These are phyloP conservation scores for Coelinius sp. DNA, from an alignment of 2,888 invertebrate genomes.

Conservation along the genomic window DNA sequence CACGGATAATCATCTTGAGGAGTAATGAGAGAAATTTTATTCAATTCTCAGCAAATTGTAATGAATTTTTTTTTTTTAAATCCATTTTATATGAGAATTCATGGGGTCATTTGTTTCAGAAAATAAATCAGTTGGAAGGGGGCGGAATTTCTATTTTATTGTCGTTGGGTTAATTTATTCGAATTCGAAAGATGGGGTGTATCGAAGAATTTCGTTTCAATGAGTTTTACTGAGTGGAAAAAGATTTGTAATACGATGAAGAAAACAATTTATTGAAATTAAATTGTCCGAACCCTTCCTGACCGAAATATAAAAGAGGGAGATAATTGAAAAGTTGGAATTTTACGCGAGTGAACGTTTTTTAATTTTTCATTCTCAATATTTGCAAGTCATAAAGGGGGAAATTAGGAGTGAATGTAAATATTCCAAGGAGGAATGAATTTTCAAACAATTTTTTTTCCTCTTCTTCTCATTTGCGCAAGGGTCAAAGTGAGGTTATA, in stretches of 20 bases:
- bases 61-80: neutral
- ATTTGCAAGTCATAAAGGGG: no score
- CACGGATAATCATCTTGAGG: neutral
- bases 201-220: neutral
- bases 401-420: no score
- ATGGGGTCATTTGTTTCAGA: neutral
- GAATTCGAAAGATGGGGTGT: neutral
- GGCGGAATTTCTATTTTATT: neutral
- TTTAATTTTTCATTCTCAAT: no score
- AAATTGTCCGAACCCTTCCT: neutral
- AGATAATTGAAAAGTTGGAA: neutral
- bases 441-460: neutral
- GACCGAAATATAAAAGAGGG: no score
- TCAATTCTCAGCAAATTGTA: neutral
- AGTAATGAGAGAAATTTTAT: neutral
- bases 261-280: neutral
- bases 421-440: no score
- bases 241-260: neutral
- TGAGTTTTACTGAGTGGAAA: neutral
- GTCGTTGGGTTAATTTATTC: constrained; percentile 7
- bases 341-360: no score
- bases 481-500: constrained; percentile 17
- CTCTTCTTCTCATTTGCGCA: constrained; percentile 3
- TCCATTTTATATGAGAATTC: neutral
- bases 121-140: constrained; percentile 4